phyloP scores from a whole-genome alignment of 2,797 vertebrate genomes.

The Phataginus tetradactyla region DNA sequence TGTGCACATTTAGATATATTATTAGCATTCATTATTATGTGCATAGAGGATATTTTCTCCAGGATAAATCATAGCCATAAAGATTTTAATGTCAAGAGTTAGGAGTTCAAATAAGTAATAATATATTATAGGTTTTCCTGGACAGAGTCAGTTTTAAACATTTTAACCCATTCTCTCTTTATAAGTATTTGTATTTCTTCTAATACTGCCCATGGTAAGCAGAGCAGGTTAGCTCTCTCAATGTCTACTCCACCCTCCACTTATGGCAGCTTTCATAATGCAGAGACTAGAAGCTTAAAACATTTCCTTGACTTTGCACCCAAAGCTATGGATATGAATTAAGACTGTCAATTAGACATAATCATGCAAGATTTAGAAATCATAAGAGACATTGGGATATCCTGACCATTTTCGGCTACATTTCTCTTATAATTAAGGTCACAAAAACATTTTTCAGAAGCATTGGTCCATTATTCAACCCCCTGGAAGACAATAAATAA shows the following conservation, averaged over 20 bases:
- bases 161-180: neutral
- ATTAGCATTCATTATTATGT: conserved; percentile 32
- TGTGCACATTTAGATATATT: neutral
- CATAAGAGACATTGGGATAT: neutral
- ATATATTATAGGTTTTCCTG: neutral
- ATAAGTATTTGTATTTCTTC: neutral
- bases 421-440: neutral
- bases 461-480: neutral
- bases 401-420: neutral
- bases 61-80: conserved; percentile 1
- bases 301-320: neutral
- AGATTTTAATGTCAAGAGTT: conserved; percentile 30
- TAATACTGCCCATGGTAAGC: neutral
- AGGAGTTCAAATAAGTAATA: conserved; percentile 28
- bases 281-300: neutral
- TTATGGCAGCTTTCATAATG: neutral
- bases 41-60: neutral
- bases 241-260: neutral
- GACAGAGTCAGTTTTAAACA: neutral
- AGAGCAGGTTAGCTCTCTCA: neutral
- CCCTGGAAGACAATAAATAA: neutral
- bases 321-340: neutral
- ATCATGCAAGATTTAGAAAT: neutral
- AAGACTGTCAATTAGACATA: neutral
- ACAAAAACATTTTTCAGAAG: neutral